Percentiles rank a stretch among this genome's conserved stretches.
phyloP scores from a whole-genome alignment of 2,113 vertebrate genomes.

The Anhinga rufa region DNA sequence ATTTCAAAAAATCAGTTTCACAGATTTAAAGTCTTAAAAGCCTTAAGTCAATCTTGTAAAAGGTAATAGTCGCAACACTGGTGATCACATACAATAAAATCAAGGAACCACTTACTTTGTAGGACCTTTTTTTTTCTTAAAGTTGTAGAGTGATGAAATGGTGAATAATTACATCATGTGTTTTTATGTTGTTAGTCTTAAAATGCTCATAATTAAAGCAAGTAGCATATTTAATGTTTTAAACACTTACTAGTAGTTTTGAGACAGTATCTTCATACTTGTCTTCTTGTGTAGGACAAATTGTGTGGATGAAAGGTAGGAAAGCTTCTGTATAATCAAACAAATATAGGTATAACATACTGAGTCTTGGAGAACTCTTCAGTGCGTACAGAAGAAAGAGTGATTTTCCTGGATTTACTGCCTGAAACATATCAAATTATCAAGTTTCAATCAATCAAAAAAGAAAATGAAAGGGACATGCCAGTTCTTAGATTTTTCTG shows the following conservation, averaged over 20 bases:
- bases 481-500: background rate
- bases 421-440: constrained; percentile 67
- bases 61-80: background rate
- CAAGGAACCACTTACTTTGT: background rate
- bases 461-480: background rate
- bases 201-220: background rate
- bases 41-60: background rate
- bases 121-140: background rate
- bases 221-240: background rate
- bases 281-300: constrained; percentile 76
- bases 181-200: background rate
- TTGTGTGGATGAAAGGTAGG: constrained; percentile 90
- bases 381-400: constrained; percentile 89
- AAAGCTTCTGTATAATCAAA: constrained; percentile 91
- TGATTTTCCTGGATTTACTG: constrained; percentile 86
- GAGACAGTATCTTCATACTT: constrained; percentile 61
- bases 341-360: constrained; percentile 89
- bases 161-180: background rate
- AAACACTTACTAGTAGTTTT: constrained; percentile 75
- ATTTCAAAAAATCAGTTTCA: background rate
- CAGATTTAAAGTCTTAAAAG: background rate
- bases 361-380: constrained; percentile 89
- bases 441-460: background rate
- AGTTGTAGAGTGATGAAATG: background rate
- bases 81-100: background rate